phyloP scores from a whole-genome alignment of 2,113 vertebrate species.

The Mirza zaza region DNA sequence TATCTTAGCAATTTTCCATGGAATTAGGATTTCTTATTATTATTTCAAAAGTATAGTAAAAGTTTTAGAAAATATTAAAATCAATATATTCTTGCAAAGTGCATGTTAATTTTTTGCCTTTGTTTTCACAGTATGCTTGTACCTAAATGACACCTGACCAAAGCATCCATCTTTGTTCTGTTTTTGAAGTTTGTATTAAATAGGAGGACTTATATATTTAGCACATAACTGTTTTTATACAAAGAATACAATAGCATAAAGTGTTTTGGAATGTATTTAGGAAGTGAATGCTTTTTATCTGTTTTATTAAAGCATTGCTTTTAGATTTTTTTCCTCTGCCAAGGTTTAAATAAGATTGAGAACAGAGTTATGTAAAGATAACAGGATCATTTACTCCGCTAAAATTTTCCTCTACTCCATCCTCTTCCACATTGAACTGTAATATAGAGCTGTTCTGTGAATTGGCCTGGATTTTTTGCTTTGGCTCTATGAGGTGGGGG shows the following conservation, averaged over 20 bases:
- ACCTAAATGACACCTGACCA: not conserved
- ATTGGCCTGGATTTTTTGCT: not conserved
- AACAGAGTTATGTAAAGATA: not conserved
- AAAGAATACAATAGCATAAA: not conserved
- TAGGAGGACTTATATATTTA: not conserved
- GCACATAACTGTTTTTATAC: not conserved
- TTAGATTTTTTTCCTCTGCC: not conserved
- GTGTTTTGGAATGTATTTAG: not conserved
- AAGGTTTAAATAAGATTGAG: not conserved
- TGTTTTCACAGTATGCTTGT: not conserved
- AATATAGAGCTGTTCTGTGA: not conserved
- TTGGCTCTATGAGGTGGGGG: not conserved
- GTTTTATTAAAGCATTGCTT: not conserved
- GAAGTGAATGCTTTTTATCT: not conserved
- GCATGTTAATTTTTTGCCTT: not conserved
- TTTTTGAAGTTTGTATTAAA: not conserved
- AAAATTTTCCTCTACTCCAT: not conserved
- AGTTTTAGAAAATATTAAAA: constrained; percentile 2
- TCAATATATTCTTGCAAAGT: not conserved
- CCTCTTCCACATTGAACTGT: not conserved
- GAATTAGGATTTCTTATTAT: constrained; percentile 27
- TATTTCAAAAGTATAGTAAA: not conserved
- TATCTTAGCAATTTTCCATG: not conserved
- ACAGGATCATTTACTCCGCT: not conserved
- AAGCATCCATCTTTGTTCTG: not conserved